Evolutionary conservation across 2,113 vertebrate species (phyloP).

Genomic region (Peromyscus leucopus): DNA sequence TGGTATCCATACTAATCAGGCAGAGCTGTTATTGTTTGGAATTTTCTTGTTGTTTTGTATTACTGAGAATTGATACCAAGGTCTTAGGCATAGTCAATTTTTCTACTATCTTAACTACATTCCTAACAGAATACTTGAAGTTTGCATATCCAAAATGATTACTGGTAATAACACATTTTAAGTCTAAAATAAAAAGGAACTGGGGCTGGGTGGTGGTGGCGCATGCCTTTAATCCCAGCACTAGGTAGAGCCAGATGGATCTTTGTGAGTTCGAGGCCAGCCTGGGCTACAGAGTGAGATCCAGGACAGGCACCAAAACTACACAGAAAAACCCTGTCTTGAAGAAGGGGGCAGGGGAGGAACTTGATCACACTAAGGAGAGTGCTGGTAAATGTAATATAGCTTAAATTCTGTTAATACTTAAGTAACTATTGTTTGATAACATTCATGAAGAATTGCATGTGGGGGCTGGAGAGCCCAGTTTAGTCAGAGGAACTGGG

Average conservation of each 20-base stretch:
- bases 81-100: background rate
- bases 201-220: background rate
- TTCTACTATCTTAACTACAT: background rate
- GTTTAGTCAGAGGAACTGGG: background rate
- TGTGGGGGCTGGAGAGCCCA: background rate
- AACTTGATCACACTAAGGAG: background rate
- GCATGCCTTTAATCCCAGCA: too few species aligned
- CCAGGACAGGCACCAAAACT: too few species aligned
- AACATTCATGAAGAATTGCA: conserved; percentile 11
- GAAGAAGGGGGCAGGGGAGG: too few species aligned
- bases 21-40: background rate
- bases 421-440: conserved; percentile 41
- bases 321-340: too few species aligned
- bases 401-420: conserved; percentile 46
- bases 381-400: conserved; percentile 43
- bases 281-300: too few species aligned
- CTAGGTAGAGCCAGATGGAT: too few species aligned
- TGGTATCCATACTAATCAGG: background rate
- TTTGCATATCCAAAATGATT: background rate
- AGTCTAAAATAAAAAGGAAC: conserved; percentile 3
- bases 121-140: background rate
- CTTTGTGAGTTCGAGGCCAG: too few species aligned
- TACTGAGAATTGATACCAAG: background rate
- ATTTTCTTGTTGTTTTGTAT: background rate
- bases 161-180: conserved; percentile 44